Evolutionary conservation across 2,888 invertebrate species (phyloP).

Genomic region (Pseudeuparius sepicola): DNA sequence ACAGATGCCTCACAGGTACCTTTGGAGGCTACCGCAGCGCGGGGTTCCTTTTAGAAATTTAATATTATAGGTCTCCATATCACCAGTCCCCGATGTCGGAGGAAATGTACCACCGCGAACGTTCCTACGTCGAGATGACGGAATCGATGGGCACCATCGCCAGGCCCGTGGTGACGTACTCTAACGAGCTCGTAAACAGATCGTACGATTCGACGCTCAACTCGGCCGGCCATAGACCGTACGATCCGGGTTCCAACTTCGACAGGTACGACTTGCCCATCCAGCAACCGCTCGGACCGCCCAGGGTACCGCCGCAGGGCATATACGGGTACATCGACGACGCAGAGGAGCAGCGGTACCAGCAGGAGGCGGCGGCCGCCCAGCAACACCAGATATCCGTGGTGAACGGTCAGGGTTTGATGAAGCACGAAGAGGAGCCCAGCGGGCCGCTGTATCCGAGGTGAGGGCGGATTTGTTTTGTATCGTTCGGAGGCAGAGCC

Average conservation of each 20-base stretch:
- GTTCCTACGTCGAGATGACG: conserved; percentile 53
- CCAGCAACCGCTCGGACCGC: conserved; percentile 41
- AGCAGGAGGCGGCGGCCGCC: conserved; percentile 34
- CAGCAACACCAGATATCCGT: conserved; percentile 46
- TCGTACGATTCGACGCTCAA: conserved; percentile 44
- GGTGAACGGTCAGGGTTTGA: conserved; percentile 44
- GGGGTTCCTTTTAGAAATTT: too few relatives aligned
- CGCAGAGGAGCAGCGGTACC: conserved; percentile 47
- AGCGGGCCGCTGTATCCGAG: conserved; percentile 67
- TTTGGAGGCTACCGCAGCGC: too few relatives aligned
- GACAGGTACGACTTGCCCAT: conserved; percentile 49
- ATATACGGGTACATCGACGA: conserved; percentile 55
- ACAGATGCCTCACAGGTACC: conserved; percentile 39
- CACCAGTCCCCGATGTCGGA: conserved; percentile 53
- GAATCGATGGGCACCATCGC: conserved; percentile 48
- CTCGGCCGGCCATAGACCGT: conserved; percentile 46
- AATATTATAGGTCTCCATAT: conserved; percentile 43
- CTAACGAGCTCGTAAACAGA: conserved; percentile 42
- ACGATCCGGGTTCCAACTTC: conserved; percentile 42
- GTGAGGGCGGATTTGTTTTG: conserved; percentile 40
- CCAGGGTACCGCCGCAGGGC: conserved; percentile 43
- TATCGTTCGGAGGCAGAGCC: too few relatives aligned
- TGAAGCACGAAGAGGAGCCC: conserved; percentile 62
- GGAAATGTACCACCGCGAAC: conserved; percentile 41
- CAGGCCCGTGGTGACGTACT: conserved; percentile 48